These are phyloP conservation scores for Brachypalpus laphriformis DNA, from an alignment of 2,888 invertebrate genomes.

Conservation along the genomic window DNA sequence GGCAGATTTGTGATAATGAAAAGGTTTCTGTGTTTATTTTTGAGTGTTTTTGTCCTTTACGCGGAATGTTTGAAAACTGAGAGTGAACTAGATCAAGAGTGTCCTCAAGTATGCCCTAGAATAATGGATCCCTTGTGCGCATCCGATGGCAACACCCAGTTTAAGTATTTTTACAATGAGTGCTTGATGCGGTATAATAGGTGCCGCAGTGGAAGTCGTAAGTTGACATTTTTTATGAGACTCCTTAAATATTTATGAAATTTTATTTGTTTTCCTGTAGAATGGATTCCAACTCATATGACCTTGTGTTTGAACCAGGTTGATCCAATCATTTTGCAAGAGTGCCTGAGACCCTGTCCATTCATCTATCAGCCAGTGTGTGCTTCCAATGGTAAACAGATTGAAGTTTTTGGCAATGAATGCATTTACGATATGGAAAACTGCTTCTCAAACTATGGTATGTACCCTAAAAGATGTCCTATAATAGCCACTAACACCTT, in stretches of 20 bases:
- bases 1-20: slow-evolving; percentile 28
- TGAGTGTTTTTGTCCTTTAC: slow-evolving; percentile 3
- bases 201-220: slow-evolving; percentile 75
- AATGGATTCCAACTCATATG: slow-evolving; percentile 76
- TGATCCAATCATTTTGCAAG: slow-evolving; percentile 74
- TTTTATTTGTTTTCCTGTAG: slow-evolving; percentile 55
- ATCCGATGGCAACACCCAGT: slow-evolving; percentile 56
- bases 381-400: slow-evolving; percentile 74
- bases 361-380: slow-evolving; percentile 77
- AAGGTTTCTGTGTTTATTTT: not conserved
- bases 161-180: slow-evolving; percentile 76
- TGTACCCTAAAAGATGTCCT: slow-evolving; percentile 35
- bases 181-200: slow-evolving; percentile 75
- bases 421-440: slow-evolving; percentile 77
- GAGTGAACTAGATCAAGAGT: slow-evolving; percentile 61
- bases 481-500: slow-evolving; percentile 4
- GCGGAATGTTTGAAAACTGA: slow-evolving; percentile 50
- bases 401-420: slow-evolving; percentile 76
- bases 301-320: slow-evolving; percentile 75
- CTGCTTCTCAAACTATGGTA: slow-evolving; percentile 75
- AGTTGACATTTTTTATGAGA: slow-evolving; percentile 3
- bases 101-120: slow-evolving; percentile 73
- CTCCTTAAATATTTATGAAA: not conserved
- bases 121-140: slow-evolving; percentile 76
- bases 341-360: slow-evolving; percentile 75